These are phyloP conservation scores for Bombus difficillimus DNA, from an alignment of 1,140 invertebrate species.

Conservation along the genomic window DNA sequence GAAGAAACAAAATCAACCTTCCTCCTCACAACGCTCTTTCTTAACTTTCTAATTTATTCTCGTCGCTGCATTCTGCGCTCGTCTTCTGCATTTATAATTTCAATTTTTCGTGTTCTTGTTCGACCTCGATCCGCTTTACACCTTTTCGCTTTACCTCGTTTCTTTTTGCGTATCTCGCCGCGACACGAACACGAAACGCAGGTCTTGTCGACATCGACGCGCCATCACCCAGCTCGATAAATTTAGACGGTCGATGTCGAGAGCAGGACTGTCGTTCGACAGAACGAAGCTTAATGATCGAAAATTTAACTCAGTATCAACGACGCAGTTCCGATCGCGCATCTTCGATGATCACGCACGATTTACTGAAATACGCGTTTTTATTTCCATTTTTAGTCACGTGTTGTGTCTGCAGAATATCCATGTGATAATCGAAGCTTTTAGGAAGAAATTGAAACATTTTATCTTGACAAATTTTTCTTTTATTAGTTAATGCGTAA, in stretches of 20 bases:
- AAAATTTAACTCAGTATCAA: constrained; percentile 56
- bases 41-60: constrained; percentile 14
- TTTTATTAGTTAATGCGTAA: not conserved
- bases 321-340: constrained; percentile 15
- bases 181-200: constrained; percentile 42
- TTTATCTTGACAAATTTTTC: not conserved
- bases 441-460: too few species aligned
- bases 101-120: constrained; percentile 14
- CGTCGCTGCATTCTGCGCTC: not conserved
- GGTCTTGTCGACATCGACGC: constrained; percentile 57
- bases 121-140: constrained; percentile 29
- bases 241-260: constrained; percentile 55
- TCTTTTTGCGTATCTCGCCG: constrained; percentile 49
- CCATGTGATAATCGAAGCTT: not conserved
- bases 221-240: constrained; percentile 52
- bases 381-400: not conserved
- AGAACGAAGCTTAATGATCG: constrained; percentile 41
- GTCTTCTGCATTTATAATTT: constrained; percentile 20
- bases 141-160: constrained; percentile 34
- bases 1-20: not conserved
- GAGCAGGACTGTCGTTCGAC: constrained; percentile 35
- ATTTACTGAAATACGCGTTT: constrained; percentile 48
- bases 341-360: constrained; percentile 18
- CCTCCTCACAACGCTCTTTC: not conserved
- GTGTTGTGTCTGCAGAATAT: not conserved